A percentile compares a stretch with the other conserved stretches of the same genome.
phyloP scores from a whole-genome alignment of 2,113 vertebrate species.

The Barbus barbus region DNA sequence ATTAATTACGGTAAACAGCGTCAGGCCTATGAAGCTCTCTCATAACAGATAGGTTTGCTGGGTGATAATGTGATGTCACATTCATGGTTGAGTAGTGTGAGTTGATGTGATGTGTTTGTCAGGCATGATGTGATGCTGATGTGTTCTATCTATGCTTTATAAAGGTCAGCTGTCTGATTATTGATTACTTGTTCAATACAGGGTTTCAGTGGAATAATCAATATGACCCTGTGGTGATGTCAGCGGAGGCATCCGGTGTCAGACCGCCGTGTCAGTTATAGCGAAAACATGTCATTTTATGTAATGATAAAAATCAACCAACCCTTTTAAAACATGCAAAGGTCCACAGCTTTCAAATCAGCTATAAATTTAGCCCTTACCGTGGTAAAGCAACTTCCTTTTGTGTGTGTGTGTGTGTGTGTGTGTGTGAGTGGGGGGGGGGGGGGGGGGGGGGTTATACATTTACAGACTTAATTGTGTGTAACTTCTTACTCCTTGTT shows the following conservation, averaged over 20 bases:
- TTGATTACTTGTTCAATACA: conserved; percentile 55
- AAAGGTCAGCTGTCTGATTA: conserved; percentile 52
- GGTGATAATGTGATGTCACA: conserved; percentile 39
- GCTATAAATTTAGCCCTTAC: not conserved
- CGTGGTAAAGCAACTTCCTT: not conserved
- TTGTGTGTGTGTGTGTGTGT: not conserved
- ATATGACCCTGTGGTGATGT: conserved; percentile 55
- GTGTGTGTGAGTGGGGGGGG: no score
- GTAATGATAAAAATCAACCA: not conserved
- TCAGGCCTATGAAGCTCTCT: not conserved
- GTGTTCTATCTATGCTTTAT: conserved; percentile 46
- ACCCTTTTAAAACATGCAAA: not conserved
- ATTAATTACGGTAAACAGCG: not conserved
- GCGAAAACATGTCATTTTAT: not conserved
- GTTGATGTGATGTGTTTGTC: conserved; percentile 4
- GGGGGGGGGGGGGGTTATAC: not conserved
- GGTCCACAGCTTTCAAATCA: not conserved
- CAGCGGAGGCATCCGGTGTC: conserved; percentile 44
- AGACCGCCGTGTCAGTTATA: not conserved
- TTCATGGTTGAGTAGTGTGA: conserved; percentile 6
- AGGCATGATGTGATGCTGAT: conserved; percentile 43
- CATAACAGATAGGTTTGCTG: not conserved
- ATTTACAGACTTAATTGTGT: not conserved
- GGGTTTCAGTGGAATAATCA: conserved; percentile 67
- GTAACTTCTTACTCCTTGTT: not conserved